Evolutionary conservation across 2,797 vertebrate species (phyloP).

Genomic region (Mustela erminea): DNA sequence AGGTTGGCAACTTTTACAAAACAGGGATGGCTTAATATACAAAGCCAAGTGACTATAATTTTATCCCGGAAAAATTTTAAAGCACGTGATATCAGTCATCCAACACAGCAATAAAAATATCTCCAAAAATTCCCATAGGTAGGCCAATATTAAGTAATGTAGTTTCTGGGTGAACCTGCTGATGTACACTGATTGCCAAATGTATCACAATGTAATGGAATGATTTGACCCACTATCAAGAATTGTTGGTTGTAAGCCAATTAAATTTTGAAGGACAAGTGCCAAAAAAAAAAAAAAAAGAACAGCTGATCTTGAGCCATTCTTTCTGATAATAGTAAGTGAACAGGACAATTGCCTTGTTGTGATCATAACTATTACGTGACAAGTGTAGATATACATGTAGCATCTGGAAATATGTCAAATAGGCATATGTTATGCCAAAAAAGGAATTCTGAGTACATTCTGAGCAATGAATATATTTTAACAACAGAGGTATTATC

Average conservation of each 20-base stretch:
- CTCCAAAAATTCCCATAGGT: not conserved
- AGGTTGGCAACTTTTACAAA: not conserved
- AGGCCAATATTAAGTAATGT: not conserved
- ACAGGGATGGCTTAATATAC: not conserved
- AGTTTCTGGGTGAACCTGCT: not conserved
- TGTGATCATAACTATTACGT: not conserved
- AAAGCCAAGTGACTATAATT: not conserved
- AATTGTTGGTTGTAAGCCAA: constrained; percentile 17
- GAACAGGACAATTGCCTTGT: not conserved
- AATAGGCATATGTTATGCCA: not conserved
- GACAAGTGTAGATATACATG: not conserved
- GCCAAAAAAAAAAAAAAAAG: not conserved
- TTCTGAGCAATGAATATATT: not conserved
- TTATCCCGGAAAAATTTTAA: constrained; percentile 12
- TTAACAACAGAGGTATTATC: constrained; percentile 2
- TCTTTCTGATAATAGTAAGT: constrained; percentile 13
- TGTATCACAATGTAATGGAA: not conserved
- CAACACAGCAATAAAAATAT: not conserved
- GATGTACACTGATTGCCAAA: not conserved
- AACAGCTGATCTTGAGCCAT: constrained; percentile 22
- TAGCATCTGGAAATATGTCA: constrained; percentile 25
- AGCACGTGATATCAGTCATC: not conserved
- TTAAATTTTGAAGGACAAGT: constrained; percentile 61
- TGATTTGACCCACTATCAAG: not conserved
- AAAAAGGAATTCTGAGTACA: constrained; percentile 5